phyloP scores from a whole-genome alignment of 2,797 vertebrate species.

The Leptodactylus fallax region DNA sequence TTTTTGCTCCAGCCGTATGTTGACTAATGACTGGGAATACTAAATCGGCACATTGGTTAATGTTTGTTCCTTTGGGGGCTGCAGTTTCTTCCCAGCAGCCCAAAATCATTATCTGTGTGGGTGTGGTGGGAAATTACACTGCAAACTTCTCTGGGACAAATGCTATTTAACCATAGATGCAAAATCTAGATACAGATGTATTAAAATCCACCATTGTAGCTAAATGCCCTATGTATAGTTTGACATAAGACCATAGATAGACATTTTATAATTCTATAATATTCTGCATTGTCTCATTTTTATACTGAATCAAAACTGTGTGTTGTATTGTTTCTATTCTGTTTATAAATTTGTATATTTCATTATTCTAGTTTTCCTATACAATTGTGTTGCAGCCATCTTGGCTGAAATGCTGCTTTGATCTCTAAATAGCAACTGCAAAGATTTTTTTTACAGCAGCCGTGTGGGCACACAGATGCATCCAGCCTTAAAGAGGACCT shows the following conservation, averaged over 20 bases:
- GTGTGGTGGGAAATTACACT: slow-evolving; percentile 21
- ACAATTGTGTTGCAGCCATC: not conserved
- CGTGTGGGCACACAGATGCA: not conserved
- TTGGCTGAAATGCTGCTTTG: not conserved
- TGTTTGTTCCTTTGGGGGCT: slow-evolving; percentile 16
- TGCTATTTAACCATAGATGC: not conserved
- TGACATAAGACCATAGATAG: not conserved
- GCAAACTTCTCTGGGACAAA: not conserved
- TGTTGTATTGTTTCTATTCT: not conserved
- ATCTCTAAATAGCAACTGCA: not conserved
- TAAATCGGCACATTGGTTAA: slow-evolving; percentile 6
- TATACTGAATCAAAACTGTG: too few species aligned
- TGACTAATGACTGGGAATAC: slow-evolving; percentile 23
- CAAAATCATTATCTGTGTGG: not conserved
- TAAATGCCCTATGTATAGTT: not conserved
- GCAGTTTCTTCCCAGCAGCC: not conserved
- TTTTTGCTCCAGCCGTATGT: not conserved
- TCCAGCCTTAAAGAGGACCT: too few species aligned
- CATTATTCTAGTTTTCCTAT: not conserved
- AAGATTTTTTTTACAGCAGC: not conserved
- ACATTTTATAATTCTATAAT: not conserved
- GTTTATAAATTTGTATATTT: not conserved
- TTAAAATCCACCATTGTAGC: too few species aligned
- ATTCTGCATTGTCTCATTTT: too few species aligned
- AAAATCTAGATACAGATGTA: not conserved